These are phyloP conservation scores for Rhizomys pruinosus DNA, from an alignment of 2,113 vertebrate genomes.

Conservation along the genomic window DNA sequence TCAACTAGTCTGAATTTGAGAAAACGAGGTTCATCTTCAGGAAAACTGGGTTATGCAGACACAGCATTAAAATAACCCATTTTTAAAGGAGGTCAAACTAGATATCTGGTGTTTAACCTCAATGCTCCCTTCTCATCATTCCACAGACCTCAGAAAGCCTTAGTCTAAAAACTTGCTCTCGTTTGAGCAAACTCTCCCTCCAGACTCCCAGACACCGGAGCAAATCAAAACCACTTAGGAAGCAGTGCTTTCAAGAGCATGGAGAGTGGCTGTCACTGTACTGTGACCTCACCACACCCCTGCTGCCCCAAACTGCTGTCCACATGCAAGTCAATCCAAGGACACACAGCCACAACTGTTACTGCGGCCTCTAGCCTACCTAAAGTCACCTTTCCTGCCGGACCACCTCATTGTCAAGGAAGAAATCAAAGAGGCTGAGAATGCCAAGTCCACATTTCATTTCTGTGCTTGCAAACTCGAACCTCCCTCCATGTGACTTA, in stretches of 20 bases:
- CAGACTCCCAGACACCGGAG: not conserved
- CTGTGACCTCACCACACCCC: not conserved
- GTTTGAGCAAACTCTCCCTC: not conserved
- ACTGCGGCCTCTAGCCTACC: not conserved
- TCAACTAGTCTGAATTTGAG: slow-evolving; percentile 36
- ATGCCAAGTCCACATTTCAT: not conserved
- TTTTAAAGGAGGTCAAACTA: slow-evolving; percentile 35
- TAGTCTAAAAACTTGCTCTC: slow-evolving; percentile 19
- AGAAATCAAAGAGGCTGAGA: slow-evolving; percentile 4
- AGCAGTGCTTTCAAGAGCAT: not conserved
- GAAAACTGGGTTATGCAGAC: slow-evolving; percentile 2
- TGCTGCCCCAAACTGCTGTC: slow-evolving; percentile 60
- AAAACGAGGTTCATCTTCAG: slow-evolving; percentile 14
- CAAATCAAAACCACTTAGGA: slow-evolving; percentile 6
- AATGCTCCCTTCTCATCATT: not conserved
- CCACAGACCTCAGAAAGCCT: not conserved
- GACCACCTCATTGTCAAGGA: not conserved
- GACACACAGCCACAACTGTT: not conserved
- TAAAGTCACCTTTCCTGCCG: slow-evolving; percentile 55
- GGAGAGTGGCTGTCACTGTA: not conserved
- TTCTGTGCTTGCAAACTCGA: not conserved
- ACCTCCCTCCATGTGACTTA: fast-evolving
- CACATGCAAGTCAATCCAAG: not conserved
- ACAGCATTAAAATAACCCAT: slow-evolving; percentile 32
- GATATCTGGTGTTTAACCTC: slow-evolving; percentile 15